Base-by-base conservation (phyloP, 2,797 vertebrate species). In the Apogon talboti region DNA sequence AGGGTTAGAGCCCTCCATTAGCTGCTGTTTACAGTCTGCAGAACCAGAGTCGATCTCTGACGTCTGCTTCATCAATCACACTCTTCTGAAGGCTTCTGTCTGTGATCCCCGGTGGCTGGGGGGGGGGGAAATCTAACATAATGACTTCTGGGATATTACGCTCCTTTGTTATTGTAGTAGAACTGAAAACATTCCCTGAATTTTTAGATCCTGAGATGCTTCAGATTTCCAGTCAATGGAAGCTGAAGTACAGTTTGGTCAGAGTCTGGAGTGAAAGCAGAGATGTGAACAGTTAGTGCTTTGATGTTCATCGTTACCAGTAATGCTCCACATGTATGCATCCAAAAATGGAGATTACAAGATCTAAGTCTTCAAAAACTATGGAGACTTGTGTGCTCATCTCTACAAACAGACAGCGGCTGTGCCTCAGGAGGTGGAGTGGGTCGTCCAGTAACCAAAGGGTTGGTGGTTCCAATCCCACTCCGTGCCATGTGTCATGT, bases 11-110 rank as follows among this genome's bases (percentile, higher is more conserved):
- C 41, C 71, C 41, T 88, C 84, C 82, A 89, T 91, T 86, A 85
- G 42, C 63, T 50, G 30, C 54, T 91, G 92, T 93, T 93, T 92
- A 92, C 81, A 81, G 72, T 69, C 66, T 47, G 18, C 37, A 66
- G 54, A 28, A 15, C 60, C 54, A 44, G 56, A 71, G 62, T 19
- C 10, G 0, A 63, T 58, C 42, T 60, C 54, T 88, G 86, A 86
- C 66, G 63, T 78, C 72, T 42, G 53, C 38, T 56, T 82, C 83
- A 90, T 89, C 76, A 80, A 73, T 88, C 79, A 86, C 28, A 38
- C 38, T 70, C 57, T 65, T 85, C 73, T 24, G 14, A 58, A 55
- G 21, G 16, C 56, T 49, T 44, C 61, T 0, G 16, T 18, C 66
- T 78, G 13, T 53, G 78, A 77, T 83, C 68, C 8, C 21, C n/a